These are phyloP conservation scores for Eulithis prunata DNA, from an alignment of 2,888 invertebrate genomes.

Conservation along the genomic window DNA sequence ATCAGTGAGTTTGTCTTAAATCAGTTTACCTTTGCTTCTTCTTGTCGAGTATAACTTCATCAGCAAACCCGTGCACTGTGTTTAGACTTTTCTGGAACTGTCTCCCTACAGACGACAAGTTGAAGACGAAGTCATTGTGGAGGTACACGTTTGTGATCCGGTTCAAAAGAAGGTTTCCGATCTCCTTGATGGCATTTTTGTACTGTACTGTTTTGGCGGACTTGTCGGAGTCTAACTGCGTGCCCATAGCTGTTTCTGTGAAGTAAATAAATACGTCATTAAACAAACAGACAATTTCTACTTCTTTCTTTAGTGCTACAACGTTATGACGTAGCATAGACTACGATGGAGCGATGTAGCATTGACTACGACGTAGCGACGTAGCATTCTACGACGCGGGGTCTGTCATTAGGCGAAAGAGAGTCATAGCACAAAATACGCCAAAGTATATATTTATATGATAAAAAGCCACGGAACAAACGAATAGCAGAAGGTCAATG, in stretches of 20 bases:
- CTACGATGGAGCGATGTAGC: too few relatives aligned
- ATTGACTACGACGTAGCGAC: too few relatives aligned
- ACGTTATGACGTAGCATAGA: too few relatives aligned
- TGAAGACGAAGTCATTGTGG: constrained; percentile 80
- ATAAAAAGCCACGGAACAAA: too few relatives aligned
- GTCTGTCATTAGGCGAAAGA: too few relatives aligned
- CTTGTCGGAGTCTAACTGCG: constrained; percentile 72
- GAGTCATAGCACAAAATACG: too few relatives aligned
- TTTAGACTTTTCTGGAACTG: constrained; percentile 73
- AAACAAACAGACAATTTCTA: background rate
- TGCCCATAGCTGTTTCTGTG: constrained; percentile 86
- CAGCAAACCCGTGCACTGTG: constrained; percentile 81
- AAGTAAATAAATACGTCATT: background rate
- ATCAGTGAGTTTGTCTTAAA: background rate
- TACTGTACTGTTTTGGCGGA: constrained; percentile 71
- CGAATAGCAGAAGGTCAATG: too few relatives aligned
- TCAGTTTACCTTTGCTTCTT: constrained; percentile 50
- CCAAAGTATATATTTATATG: too few relatives aligned
- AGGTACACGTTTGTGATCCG: constrained; percentile 82
- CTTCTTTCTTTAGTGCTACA: too few relatives aligned
- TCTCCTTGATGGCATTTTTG: constrained; percentile 76
- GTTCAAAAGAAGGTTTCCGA: constrained; percentile 56
- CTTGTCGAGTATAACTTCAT: constrained; percentile 81
- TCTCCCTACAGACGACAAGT: constrained; percentile 68
- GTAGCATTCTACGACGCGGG: too few relatives aligned